Evolutionary conservation across 1,140 invertebrate genomes (phyloP).

Genomic region (Agrypnia vestita): DNA sequence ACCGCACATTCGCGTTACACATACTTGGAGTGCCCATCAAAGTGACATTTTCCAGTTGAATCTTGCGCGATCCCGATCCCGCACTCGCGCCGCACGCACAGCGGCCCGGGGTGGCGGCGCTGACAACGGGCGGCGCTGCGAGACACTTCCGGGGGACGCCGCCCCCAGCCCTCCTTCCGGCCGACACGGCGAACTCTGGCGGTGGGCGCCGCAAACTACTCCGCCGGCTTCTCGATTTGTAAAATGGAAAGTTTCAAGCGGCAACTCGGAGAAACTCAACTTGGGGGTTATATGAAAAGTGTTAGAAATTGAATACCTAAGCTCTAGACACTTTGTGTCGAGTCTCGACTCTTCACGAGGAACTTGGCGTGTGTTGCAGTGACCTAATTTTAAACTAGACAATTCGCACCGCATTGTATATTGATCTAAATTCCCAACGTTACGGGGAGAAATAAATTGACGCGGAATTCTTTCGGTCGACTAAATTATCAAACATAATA

Average conservation of each 20-base stretch:
- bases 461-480: no score
- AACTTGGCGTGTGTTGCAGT: background rate
- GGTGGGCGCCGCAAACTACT: constrained; percentile 12
- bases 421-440: no score
- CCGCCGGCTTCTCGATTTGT: constrained; percentile 5
- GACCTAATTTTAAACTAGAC: background rate
- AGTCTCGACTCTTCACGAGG: background rate
- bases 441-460: no score
- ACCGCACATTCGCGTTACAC: no score
- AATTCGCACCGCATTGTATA: no score
- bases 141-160: constrained; percentile 8
- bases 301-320: constrained; percentile 14
- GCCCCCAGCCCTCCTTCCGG: background rate
- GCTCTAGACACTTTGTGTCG: background rate
- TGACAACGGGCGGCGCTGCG: background rate
- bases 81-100: background rate
- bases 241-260: constrained; percentile 14
- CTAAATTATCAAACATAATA: no score
- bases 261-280: constrained; percentile 11
- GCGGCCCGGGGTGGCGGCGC: background rate
- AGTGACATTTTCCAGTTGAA: no score
- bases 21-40: no score
- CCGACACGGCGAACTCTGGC: constrained; percentile 7
- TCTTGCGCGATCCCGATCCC: no score
- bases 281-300: constrained; percentile 9